Base-by-base conservation (phyloP, 2,797 vertebrate species). In the Zenarchopterus dispar region DNA sequence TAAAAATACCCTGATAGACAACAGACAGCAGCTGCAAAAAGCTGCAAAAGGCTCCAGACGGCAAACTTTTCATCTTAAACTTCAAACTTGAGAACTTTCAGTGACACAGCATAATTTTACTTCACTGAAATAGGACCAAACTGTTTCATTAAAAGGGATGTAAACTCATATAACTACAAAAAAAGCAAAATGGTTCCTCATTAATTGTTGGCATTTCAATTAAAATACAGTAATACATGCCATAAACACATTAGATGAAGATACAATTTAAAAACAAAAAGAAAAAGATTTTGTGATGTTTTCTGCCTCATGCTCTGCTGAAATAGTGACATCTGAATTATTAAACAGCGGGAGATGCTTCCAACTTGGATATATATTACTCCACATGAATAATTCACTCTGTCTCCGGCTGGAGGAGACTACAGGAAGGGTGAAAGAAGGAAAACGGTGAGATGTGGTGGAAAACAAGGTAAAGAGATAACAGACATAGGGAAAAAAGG, bases 331-430 rank as follows among this genome's bases (percentile, higher is more conserved):
- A 72, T 16, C 56, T 90, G 64, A 86, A 88, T 88, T 81, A 88
- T 81, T 87, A 54, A 90, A 74, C 49, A 63, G 19, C 0, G 0
- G 8, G 63, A 66, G 73, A 22, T 59, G 59, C 83, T 77, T 82
- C 71, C 63, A 84, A 81, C 75, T 49, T 79, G 61, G 73, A 86
- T 79, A 79, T 75, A 70, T 33, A 63, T 84, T 80, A 76, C 74
- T 42, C 11, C 4, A 4, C 75, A 84, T 90, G 78, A 88, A 90
- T 87, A 75, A 90, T 88, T 86, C 78, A 88, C 19, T 18, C 15
- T 0, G 45, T 66, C 22, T 79, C 63, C 52, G 8, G 43, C 63
- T 39, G 47, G 45, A 56, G 72, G 60, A 72, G 73, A 49, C 1
- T 2, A 60, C 4, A 1, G 39, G 56, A 73, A 44, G 49, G 51